A percentile compares a stretch with the other conserved stretches of the same genome.
Conservation (phyloP, 2,888 invertebrate species). For the Anthoptus insignis region DNA sequence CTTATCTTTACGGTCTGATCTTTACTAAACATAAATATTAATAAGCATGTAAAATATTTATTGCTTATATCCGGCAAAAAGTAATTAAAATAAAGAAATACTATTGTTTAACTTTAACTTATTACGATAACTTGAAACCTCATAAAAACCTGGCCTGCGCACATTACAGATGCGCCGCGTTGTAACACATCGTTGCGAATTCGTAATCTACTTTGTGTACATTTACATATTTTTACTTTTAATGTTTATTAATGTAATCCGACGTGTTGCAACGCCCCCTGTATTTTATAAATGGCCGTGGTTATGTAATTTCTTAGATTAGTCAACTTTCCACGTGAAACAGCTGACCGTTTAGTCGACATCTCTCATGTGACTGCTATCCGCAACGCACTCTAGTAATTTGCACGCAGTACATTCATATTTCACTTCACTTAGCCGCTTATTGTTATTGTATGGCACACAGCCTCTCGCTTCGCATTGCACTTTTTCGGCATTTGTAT, state of each 20-base stretch:
- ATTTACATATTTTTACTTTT: no score
- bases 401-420: slow-evolving; percentile 69
- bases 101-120: not conserved
- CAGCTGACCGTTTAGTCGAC: slow-evolving; percentile 70
- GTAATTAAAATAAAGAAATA: not conserved
- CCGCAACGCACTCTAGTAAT: slow-evolving; percentile 47
- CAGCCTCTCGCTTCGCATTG: slow-evolving; percentile 38
- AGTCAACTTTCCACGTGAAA: slow-evolving; percentile 52
- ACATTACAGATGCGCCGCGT: not conserved
- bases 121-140: not conserved
- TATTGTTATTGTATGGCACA: slow-evolving; percentile 54
- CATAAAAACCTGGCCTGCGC: not conserved
- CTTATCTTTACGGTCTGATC: no score
- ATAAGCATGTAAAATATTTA: no score
- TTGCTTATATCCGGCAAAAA: not conserved
- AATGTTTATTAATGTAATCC: not conserved
- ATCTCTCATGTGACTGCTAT: slow-evolving; percentile 85
- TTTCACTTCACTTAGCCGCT: slow-evolving; percentile 52
- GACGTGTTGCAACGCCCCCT: not conserved
- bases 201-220: not conserved
- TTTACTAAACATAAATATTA: no score
- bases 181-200: not conserved
- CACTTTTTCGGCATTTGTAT: slow-evolving; percentile 41
- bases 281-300: not conserved
- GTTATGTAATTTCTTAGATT: not conserved